These are phyloP conservation scores for Rallus limicola DNA, from an alignment of 2,113 vertebrate species.

Conservation along the genomic window DNA sequence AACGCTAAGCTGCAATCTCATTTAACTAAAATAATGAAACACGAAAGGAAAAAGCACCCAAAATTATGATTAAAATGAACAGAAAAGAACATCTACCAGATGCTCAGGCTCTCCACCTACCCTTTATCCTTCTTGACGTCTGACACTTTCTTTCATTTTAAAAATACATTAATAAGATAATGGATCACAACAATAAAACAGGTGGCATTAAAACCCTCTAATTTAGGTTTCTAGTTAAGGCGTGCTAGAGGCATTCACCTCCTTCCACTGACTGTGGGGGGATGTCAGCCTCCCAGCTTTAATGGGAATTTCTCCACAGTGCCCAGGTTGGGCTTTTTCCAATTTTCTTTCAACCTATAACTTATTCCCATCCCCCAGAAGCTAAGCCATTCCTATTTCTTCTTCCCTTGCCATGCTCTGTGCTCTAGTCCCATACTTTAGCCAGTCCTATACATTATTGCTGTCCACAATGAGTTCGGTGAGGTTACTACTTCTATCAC, in stretches of 20 bases:
- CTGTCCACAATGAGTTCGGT: neutral
- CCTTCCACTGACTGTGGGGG: neutral
- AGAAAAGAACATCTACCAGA: constrained; percentile 18
- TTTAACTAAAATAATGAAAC: constrained; percentile 11
- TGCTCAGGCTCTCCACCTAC: constrained; percentile 5
- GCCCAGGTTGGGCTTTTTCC: fast-evolving
- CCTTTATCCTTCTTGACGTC: neutral
- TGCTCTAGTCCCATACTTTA: neutral
- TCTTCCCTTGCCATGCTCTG: neutral
- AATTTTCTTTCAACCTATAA: neutral
- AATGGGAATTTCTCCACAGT: neutral
- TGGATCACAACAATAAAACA: constrained; percentile 33
- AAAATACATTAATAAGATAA: constrained; percentile 11
- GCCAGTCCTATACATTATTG: neutral
- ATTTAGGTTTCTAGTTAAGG: constrained; percentile 7
- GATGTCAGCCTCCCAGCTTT: neutral
- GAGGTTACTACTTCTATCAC: neutral
- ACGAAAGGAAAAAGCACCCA: neutral
- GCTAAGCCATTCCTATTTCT: neutral
- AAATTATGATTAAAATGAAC: constrained; percentile 30
- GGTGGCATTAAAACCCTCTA: constrained; percentile 3
- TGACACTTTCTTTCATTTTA: constrained; percentile 21
- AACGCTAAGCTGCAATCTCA: constrained; percentile 8
- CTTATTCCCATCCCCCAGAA: neutral
- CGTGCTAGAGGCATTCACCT: neutral